These are phyloP conservation scores for Eristalis arbustorum DNA, from an alignment of 2,888 invertebrate genomes.

Conservation along the genomic window DNA sequence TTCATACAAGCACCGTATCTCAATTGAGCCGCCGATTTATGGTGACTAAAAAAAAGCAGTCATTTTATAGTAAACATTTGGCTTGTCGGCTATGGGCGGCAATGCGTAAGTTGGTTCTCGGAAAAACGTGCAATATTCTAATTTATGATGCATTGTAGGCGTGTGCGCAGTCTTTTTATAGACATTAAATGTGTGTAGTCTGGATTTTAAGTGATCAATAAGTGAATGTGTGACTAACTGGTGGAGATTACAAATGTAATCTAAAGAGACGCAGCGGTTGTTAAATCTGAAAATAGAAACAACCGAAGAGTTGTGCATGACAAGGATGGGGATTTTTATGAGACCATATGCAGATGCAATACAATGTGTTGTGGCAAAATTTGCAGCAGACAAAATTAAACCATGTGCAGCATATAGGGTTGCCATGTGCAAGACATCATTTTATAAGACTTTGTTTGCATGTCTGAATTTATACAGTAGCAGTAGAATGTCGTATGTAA, in stretches of 20 bases:
- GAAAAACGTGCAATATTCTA: not conserved
- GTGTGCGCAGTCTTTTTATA: slow-evolving; percentile 12
- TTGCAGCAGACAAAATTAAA: not conserved
- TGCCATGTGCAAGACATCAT: too few species aligned
- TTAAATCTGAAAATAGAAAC: not conserved
- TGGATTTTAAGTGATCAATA: slow-evolving; percentile 8
- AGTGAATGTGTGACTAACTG: not conserved
- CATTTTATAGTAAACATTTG: slow-evolving; percentile 12
- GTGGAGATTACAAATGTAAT: not conserved
- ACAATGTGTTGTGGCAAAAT: not conserved
- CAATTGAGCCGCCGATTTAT: slow-evolving; percentile 19
- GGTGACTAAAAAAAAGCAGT: slow-evolving; percentile 10
- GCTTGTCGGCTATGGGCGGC: not conserved
- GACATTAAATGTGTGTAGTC: not conserved
- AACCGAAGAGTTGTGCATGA: not conserved
- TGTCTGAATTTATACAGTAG: not conserved
- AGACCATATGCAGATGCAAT: not conserved
- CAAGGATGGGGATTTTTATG: not conserved
- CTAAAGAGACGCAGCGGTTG: not conserved
- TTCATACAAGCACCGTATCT: slow-evolving; percentile 5
- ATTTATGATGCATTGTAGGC: not conserved
- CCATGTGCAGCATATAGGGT: not conserved
- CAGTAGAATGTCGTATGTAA: too few species aligned
- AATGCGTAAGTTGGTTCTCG: not conserved
- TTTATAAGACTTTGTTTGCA: too few species aligned